phyloP scores from a whole-genome alignment of 92 coral and sea anemone genomes.

The Virgularia gustaviana region DNA sequence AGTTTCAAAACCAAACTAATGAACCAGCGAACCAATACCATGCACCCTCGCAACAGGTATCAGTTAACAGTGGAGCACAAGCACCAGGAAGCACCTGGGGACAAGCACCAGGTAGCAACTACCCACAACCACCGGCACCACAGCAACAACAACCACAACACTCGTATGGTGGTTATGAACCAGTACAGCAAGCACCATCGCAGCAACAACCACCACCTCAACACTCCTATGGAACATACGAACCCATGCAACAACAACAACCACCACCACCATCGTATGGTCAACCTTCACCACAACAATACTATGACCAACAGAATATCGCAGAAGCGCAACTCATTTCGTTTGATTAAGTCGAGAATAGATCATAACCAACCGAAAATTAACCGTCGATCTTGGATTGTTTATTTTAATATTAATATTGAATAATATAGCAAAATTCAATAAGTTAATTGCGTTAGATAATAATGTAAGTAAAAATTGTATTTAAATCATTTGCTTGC shows the following conservation, averaged over 20 bases:
- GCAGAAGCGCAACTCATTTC: constrained; percentile 86
- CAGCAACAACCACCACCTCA: constrained; percentile 51
- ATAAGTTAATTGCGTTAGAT: too few relatives aligned
- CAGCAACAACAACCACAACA: constrained; percentile 29
- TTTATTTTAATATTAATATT: too few relatives aligned
- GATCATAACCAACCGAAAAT: not conserved
- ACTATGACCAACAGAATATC: constrained; percentile 70
- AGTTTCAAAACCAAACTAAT: constrained; percentile 7
- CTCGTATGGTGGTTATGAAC: constrained; percentile 24
- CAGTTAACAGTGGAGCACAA: not conserved
- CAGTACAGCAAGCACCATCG: constrained; percentile 45
- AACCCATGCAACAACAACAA: constrained; percentile 50
- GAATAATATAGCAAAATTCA: too few relatives aligned
- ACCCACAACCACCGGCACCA: constrained; percentile 30
- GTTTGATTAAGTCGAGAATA: constrained; percentile 75
- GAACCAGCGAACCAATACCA: constrained; percentile 18
- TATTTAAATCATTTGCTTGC: too few relatives aligned
- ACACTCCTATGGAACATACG: constrained; percentile 52
- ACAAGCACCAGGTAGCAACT: constrained; percentile 28
- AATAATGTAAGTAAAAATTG: too few relatives aligned
- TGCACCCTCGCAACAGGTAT: not conserved
- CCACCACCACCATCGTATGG: constrained; percentile 51
- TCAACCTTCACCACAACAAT: constrained; percentile 56
- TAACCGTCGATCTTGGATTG: not conserved
- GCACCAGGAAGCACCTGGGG: constrained; percentile 37